phyloP scores from a whole-genome alignment of 2,113 vertebrate genomes.

The Nothobranchius kuhntae region DNA sequence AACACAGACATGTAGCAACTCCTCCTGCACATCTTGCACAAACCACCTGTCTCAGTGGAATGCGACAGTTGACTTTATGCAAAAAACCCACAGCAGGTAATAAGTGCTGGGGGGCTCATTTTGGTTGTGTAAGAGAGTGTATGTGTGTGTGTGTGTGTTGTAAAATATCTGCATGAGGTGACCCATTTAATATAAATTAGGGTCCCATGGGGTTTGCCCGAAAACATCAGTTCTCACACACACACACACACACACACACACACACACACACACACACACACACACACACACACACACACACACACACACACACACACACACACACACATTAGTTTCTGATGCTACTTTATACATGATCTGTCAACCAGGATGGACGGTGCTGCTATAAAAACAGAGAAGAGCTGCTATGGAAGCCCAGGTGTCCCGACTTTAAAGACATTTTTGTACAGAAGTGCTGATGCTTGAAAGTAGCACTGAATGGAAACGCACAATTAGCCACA shows the following conservation, averaged over 20 bases:
- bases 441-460: too few relatives aligned
- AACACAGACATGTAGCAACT: background rate
- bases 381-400: too few relatives aligned
- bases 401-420: too few relatives aligned
- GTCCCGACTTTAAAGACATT: too few relatives aligned
- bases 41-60: conserved; percentile 38
- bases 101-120: background rate
- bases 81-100: conserved; percentile 27
- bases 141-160: background rate
- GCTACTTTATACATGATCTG: too few relatives aligned
- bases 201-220: background rate
- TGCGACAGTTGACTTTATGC: conserved; percentile 43
- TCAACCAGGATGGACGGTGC: too few relatives aligned
- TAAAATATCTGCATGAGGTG: conserved; percentile 11
- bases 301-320: too few relatives aligned
- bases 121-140: background rate
- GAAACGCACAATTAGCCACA: too few relatives aligned
- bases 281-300: too few relatives aligned
- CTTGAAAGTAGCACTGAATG: too few relatives aligned
- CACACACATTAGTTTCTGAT: too few relatives aligned
- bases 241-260: background rate
- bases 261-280: too few relatives aligned
- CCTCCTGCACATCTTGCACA: conserved; percentile 5
- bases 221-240: background rate
- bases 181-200: conserved; percentile 14